Conservation (phyloP, 2,113 vertebrate species). For the Corydoras maculifer region DNA sequence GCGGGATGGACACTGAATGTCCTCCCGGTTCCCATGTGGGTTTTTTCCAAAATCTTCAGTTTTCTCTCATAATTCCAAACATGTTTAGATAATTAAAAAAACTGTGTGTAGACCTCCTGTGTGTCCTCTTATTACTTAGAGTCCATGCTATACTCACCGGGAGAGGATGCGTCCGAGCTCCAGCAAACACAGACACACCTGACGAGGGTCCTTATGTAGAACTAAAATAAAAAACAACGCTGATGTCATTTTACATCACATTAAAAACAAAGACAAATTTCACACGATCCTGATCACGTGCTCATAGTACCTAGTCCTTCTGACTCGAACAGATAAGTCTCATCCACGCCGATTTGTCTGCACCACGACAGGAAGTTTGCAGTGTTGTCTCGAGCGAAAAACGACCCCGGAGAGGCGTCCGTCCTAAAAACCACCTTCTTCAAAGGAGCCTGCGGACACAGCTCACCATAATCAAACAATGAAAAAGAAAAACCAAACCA, state of each 20-base stretch:
- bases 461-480: background rate
- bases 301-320: slow-evolving; percentile 81
- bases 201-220: slow-evolving; percentile 91
- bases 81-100: background rate
- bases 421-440: slow-evolving; percentile 84
- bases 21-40: too few species aligned
- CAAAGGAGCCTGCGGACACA: slow-evolving; percentile 65
- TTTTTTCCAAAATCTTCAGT: too few species aligned
- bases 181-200: slow-evolving; percentile 93
- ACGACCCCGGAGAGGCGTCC: slow-evolving; percentile 86
- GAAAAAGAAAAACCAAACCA: too few species aligned
- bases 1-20: too few species aligned
- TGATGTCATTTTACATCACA: background rate
- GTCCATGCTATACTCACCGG: slow-evolving; percentile 62
- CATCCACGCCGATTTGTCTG: slow-evolving; percentile 80
- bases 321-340: slow-evolving; percentile 93
- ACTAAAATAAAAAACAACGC: slow-evolving; percentile 60
- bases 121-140: too few species aligned
- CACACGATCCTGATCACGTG: background rate
- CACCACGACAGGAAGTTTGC: slow-evolving; percentile 98
- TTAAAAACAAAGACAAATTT: background rate
- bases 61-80: too few species aligned
- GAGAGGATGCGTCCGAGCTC: slow-evolving; percentile 90
- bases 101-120: background rate
- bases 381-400: slow-evolving; percentile 96